Evolutionary conservation across 2,888 invertebrate species (phyloP), one percentile per base, ranked within the genome.

Genomic region (Euspilapteryx auroguttella): DNA sequence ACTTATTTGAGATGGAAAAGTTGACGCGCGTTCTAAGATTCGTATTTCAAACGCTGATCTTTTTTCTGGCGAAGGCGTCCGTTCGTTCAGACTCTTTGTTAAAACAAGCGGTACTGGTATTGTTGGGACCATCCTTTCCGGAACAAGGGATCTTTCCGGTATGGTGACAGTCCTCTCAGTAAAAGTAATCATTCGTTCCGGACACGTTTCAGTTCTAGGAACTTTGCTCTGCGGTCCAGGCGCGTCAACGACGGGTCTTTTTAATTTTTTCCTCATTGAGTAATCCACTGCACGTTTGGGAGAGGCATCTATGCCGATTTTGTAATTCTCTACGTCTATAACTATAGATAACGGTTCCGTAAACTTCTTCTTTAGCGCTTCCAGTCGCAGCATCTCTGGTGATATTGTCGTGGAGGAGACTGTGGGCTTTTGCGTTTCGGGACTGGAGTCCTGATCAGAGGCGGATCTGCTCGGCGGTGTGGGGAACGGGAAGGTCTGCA

Each of bases 401-500:
- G 71, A 66, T 47, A 75, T 78, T 2, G 79, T 79, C 1, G 79
- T 78, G n/a, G 80, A 73, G 0, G 78, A 78, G 0, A 79, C 76
- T 2, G 75, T 76, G 1, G 65, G 58, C 37, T 69, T 77, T 33
- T 79, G 77, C 4, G 71, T 61, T 51, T 69, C 65, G 2, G 77
- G 75, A 33, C 78, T 78, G 0, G 73, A 66, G 35, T 78, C 77
- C 42, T 73, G 75, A 14, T 75, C 75, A 12, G 79, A 80, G 0
- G 79, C 80, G 8, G 80, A 80, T 32, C 79, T 64, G 36, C 81
- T 81, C 0, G 81, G 81, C 0, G 82, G 81, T 1, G 82, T 81
- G 0, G 82, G 78, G 33, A 76, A 78, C 0, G 69, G 79, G 31
- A 55, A 57, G 9, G 49, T 55, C 39, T 58, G 62, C 0, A 68